Conservation (phyloP, 2,113 vertebrate species). For the Brachyistius frenatus region DNA sequence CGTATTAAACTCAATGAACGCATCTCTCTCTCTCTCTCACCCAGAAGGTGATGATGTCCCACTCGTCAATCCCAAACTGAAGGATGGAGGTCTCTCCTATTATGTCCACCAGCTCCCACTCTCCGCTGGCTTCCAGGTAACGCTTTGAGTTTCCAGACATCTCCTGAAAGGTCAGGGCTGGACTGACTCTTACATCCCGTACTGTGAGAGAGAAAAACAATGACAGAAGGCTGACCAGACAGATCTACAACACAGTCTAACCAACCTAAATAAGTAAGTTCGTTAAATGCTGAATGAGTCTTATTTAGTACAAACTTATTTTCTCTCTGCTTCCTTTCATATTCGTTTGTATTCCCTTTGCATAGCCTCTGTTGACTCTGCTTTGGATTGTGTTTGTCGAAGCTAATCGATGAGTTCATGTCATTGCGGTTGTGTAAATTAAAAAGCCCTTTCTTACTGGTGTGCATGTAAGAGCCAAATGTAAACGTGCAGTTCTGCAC, state of each 20-base stretch:
- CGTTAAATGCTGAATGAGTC: no score
- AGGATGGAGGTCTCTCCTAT: constrained; percentile 79
- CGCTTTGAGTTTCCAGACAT: constrained; percentile 85
- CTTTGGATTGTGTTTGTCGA: neutral
- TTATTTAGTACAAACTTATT: no score
- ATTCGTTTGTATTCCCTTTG: no score
- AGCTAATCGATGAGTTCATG: neutral
- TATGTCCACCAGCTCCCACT: constrained; percentile 84
- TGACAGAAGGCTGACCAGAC: neutral
- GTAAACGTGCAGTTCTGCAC: constrained; percentile 88
- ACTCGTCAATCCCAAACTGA: constrained; percentile 85
- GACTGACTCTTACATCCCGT: constrained; percentile 82
- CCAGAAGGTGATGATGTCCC: constrained; percentile 89
- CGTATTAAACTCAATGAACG: neutral
- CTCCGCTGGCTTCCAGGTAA: constrained; percentile 87
- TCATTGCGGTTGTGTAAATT: neutral
- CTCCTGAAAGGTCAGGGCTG: constrained; percentile 83
- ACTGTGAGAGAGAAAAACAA: constrained; percentile 62
- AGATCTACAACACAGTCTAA: neutral
- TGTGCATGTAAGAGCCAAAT: constrained; percentile 89
- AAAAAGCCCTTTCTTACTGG: constrained; percentile 73
- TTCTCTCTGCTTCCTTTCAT: no score
- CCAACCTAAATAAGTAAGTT: no score
- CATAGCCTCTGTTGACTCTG: no score
- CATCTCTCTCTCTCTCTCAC: constrained; percentile 64